These are phyloP conservation scores for Drosophila elegans DNA, from an alignment of 1,140 invertebrate species.

Conservation along the genomic window DNA sequence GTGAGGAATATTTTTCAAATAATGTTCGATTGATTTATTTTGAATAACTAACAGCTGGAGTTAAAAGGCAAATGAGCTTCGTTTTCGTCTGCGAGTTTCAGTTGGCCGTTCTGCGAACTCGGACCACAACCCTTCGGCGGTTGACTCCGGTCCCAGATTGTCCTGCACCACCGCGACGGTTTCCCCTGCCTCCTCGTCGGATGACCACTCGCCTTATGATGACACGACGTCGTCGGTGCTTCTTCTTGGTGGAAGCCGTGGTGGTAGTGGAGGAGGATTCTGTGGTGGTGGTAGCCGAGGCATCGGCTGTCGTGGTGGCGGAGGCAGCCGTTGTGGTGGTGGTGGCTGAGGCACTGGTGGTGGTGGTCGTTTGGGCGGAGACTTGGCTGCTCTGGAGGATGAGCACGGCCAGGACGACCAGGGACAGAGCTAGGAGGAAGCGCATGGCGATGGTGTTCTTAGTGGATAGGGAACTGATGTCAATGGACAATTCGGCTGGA, in stretches of 20 bases:
- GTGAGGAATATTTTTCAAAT: too few species aligned
- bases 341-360: not conserved
- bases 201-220: constrained; percentile 28
- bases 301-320: constrained; percentile 11
- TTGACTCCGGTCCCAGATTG: not conserved
- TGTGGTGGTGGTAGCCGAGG: constrained; percentile 20
- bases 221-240: constrained; percentile 24
- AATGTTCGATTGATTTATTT: too few species aligned
- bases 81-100: not conserved
- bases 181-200: constrained; percentile 8
- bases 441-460: constrained; percentile 12
- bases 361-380: not conserved
- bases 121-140: constrained; percentile 18
- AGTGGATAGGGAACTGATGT: constrained; percentile 1
- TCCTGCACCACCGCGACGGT: not conserved
- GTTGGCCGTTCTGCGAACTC: constrained; percentile 30
- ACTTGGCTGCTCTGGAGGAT: constrained; percentile 4
- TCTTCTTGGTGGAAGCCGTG: not conserved
- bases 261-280: constrained; percentile 13
- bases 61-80: too few species aligned
- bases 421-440: constrained; percentile 3
- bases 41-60: too few species aligned
- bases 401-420: constrained; percentile 12
- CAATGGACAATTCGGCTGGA: not conserved
- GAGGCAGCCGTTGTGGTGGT: constrained; percentile 10